Evolutionary conservation across 1,140 invertebrate species (phyloP).

Genomic region (Drosophila erecta): DNA sequence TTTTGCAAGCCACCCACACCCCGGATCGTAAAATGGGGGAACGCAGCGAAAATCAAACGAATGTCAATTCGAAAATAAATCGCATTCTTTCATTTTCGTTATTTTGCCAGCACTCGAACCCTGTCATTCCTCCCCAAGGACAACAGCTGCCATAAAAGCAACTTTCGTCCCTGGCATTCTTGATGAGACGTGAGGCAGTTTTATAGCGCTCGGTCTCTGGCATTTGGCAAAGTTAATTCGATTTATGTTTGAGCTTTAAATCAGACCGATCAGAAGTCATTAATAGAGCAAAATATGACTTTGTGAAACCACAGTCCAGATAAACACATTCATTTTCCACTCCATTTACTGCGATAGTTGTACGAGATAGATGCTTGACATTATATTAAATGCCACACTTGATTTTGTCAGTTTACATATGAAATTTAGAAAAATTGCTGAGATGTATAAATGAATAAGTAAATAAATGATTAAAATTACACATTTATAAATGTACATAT

Average conservation of each 20-base stretch:
- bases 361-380: neutral
- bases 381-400: neutral
- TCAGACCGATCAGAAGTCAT: neutral
- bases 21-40: constrained; percentile 49
- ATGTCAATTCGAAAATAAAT: constrained; percentile 83
- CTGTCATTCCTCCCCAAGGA: constrained; percentile 64
- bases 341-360: neutral
- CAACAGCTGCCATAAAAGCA: constrained; percentile 78
- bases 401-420: no score
- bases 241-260: constrained; percentile 22
- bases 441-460: no score
- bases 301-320: neutral
- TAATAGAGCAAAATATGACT: neutral
- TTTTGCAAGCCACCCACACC: constrained; percentile 14
- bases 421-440: no score
- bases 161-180: constrained; percentile 59
- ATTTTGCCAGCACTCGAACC: constrained; percentile 21
- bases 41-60: constrained; percentile 78
- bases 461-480: no score
- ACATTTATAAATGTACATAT: no score
- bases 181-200: constrained; percentile 75
- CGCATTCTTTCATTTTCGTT: constrained; percentile 75
- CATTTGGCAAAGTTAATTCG: constrained; percentile 8
- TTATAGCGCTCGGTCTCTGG: constrained; percentile 47
- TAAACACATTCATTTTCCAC: neutral